These are phyloP conservation scores for Malurus elegans DNA, from an alignment of 2,113 vertebrate species.

Conservation along the genomic window DNA sequence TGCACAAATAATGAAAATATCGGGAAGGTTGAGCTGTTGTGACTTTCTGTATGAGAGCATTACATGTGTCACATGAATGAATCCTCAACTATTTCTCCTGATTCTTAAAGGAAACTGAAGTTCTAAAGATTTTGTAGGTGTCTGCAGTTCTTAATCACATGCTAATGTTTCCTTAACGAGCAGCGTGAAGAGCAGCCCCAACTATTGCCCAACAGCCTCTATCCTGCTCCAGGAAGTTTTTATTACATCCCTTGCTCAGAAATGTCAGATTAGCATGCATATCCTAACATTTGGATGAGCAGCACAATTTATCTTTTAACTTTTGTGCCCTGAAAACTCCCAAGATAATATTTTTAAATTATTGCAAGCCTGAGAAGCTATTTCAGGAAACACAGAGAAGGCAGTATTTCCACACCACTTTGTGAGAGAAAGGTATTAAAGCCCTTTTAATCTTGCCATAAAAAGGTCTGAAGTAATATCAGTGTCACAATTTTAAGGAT, in stretches of 20 bases:
- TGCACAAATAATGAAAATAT: background rate
- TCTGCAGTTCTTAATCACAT: background rate
- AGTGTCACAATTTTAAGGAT: background rate
- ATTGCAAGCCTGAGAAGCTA: constrained; percentile 16
- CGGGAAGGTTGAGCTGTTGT: background rate
- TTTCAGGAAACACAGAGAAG: background rate
- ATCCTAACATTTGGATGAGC: background rate
- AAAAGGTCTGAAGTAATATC: background rate
- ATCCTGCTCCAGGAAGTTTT: constrained; percentile 4
- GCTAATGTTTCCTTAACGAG: background rate
- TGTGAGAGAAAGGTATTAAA: background rate
- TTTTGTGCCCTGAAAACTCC: background rate
- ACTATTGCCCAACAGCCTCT: background rate
- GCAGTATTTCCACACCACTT: background rate
- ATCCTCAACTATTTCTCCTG: background rate
- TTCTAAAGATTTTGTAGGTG: background rate
- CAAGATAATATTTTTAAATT: constrained; percentile 32
- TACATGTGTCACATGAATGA: background rate
- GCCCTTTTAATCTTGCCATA: background rate
- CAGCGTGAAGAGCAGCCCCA: background rate
- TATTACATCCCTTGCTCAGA: background rate
- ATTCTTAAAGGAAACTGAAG: background rate
- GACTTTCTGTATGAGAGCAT: background rate
- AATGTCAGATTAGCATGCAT: constrained; percentile 21
- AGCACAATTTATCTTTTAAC: background rate